phyloP scores from a whole-genome alignment of 1,140 invertebrate genomes.

The Eurosta solidaginis region DNA sequence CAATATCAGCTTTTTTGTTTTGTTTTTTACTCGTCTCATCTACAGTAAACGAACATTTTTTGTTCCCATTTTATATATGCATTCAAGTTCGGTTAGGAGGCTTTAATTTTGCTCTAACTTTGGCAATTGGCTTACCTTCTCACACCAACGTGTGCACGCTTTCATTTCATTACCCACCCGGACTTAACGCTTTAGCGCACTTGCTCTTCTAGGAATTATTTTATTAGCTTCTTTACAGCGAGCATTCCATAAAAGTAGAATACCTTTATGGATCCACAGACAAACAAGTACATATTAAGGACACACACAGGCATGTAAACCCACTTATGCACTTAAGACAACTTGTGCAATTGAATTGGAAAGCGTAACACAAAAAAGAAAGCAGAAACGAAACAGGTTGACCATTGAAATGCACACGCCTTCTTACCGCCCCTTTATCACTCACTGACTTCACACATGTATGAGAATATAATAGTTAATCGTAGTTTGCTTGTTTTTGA shows the following conservation, averaged over 20 bases:
- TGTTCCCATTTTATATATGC: too few relatives aligned
- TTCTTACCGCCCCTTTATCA: too few relatives aligned
- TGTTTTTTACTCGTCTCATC: too few relatives aligned
- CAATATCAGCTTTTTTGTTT: too few relatives aligned
- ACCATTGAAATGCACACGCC: not conserved
- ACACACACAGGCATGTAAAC: not conserved
- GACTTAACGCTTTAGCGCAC: not conserved
- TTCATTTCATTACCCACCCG: not conserved
- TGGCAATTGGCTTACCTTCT: too few relatives aligned
- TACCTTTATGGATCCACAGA: not conserved
- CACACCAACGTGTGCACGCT: not conserved
- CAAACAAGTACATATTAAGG: not conserved
- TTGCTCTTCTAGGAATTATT: not conserved
- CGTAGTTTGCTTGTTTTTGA: not conserved
- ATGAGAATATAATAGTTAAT: not conserved
- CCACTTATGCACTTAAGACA: not conserved
- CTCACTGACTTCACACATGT: too few relatives aligned
- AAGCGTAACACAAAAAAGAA: not conserved
- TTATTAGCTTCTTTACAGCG: conserved; percentile 23
- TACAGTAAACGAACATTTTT: too few relatives aligned
- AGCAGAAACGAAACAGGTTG: not conserved
- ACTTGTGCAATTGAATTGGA: conserved; percentile 18
- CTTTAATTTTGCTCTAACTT: too few relatives aligned
- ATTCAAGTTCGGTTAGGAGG: too few relatives aligned
- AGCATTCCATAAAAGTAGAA: conserved; percentile 2